Base-by-base conservation (phyloP, 2,113 vertebrate genomes). In the Phodopus roborovskii region DNA sequence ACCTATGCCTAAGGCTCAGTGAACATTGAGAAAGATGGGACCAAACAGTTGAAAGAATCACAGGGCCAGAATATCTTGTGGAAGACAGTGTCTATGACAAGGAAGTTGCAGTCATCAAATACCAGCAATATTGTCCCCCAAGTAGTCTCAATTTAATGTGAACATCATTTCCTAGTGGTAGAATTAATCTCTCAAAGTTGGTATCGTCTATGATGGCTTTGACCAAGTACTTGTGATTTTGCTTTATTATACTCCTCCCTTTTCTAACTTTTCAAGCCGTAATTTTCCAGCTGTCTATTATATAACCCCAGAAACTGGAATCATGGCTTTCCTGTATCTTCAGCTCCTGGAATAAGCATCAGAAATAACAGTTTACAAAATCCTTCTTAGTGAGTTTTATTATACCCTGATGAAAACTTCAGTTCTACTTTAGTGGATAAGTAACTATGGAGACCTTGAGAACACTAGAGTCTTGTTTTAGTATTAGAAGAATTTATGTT, bases 351-450 rank as follows among this genome's bases (percentile, higher is more conserved):
- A 1, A 3, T 75, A 60, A 56, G 6, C 58, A 9, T 94, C 53
- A 58, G 78, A 89, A 96, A 82, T 60, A 42, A 89, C 15, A 30
- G 19, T 58, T 1, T 33, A 45, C 13, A 90, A 70, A 64, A 42
- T 84, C 7, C 42, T 90, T 33, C n/a, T 88, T 83, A 81, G 33
- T 85, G 17, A 92, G 2, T 94, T 95, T 58, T 79, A 79, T 81
- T 90, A 88, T 88, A 30, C 7, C 30, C 2, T 73, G 12, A 75
- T 77, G 12, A n/a, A 36, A 88, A 81, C 62, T 92, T 92, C 11
- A 81, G 15, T 17, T 88, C 36, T 88, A 13, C 2, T 26, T 83
- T 3, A 70, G 64, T 17, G 33, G 30, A 81, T 88, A 90, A 60
- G 1, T 22, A 91, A 92, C 13, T 5, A n/a, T 64, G 48, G 58